Evolutionary conservation across 2,797 vertebrate genomes (phyloP), one percentile per base, ranked within the genome.

Genomic region (Sternotherus odoratus): DNA sequence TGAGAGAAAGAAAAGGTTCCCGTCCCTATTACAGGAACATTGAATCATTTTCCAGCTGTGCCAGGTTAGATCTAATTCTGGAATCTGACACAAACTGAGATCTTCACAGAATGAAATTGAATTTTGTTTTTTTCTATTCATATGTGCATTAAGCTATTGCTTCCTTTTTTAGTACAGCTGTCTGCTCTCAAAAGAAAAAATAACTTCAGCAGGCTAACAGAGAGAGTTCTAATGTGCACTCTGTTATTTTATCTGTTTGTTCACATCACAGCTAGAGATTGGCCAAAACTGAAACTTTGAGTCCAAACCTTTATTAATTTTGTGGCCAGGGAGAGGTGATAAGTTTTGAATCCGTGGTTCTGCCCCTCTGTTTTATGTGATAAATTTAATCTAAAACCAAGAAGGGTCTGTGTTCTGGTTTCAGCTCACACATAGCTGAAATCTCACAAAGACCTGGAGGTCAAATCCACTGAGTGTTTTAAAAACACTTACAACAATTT

Each of bases 81-180:
- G 30, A 96, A 87, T 85, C 75, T 95, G 87, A 87, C 57, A 91
- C 88, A 53, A 24, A 57, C 24, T 86, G 85, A 87, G 53, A 89
- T 81, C 60, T 96, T 87, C 82, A 89, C 3, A 1, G 89, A 85
- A 81, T 66, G 90, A 86, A 91, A 26, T 92, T 83, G 86, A 93
- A 93, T 77, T 60, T 30, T 92, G 53, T 93, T 97, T 93, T 97
- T 93, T 91, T 89, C 43, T 49, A 95, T 95, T 95, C 48, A 83
- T 89, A 46, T 92, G 8, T n/a, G 33, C 81, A 87, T 75, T 48
- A 60, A 30, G 79, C 89, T 66, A 33, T 77, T 93, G 1, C n/a
- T 85, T 49, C 95, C 93, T 93, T 92, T 83, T 24, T 87, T 95
- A 80, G 23, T 33, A 50, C 51, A 89, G 63, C 36, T 79, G 72